A percentile compares a stretch with the other conserved stretches of the same genome.
Evolutionary conservation across 2,888 invertebrate genomes (phyloP).

Genomic region (Drosophila subquinaria): DNA sequence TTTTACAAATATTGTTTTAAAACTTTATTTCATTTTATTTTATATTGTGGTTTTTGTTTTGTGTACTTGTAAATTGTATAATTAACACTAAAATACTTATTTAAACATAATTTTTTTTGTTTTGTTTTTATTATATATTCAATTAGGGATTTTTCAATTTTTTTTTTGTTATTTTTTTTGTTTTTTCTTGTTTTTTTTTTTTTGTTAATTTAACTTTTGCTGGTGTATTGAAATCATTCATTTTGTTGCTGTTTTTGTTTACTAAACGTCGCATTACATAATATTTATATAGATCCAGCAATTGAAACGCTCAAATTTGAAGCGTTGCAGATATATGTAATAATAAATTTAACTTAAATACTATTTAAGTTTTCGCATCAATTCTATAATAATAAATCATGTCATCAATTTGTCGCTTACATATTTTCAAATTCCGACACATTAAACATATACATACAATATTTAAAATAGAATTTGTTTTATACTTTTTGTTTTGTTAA

Average conservation of each 20-base stretch:
- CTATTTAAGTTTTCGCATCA: constrained; percentile 74
- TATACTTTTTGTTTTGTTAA: constrained; percentile 48
- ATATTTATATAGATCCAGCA: constrained; percentile 69
- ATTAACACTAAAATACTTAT: constrained; percentile 85
- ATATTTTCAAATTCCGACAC: constrained; percentile 75
- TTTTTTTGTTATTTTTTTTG: constrained; percentile 39
- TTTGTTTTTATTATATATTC: constrained; percentile 53
- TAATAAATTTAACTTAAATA: constrained; percentile 74
- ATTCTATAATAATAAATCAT: constrained; percentile 64
- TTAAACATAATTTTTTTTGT: constrained; percentile 77
- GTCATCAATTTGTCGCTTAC: constrained; percentile 36
- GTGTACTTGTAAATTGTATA: constrained; percentile 84
- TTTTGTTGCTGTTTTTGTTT: constrained; percentile 50
- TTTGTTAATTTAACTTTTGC: constrained; percentile 40
- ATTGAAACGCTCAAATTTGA: constrained; percentile 73
- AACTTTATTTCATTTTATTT: constrained; percentile 84
- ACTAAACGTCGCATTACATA: constrained; percentile 62
- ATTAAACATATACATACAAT: constrained; percentile 79
- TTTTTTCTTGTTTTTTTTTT: constrained; percentile 18
- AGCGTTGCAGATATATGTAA: constrained; percentile 63
- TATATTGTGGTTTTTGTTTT: constrained; percentile 74
- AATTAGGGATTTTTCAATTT: constrained; percentile 65
- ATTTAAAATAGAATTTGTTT: constrained; percentile 80
- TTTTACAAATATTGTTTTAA: constrained; percentile 85
- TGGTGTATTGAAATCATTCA: constrained; percentile 44